A percentile compares a stretch with the other conserved stretches of the same genome.
Conservation (phyloP, 2,888 invertebrate species). For the Papilio protenor region DNA sequence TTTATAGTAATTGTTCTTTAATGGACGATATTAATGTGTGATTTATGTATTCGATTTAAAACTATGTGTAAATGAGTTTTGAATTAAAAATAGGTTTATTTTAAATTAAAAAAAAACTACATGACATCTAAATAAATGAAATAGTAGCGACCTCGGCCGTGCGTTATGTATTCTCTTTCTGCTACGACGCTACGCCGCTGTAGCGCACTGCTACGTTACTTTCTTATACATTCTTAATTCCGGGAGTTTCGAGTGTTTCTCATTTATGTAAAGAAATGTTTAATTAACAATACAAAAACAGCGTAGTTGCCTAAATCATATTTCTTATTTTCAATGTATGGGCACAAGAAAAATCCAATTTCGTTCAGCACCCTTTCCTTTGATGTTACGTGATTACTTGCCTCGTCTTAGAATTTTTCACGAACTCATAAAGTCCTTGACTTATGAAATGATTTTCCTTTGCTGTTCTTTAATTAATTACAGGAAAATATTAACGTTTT, state of each 20-base stretch:
- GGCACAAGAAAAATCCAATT: constrained; percentile 7
- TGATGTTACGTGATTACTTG: constrained; percentile 3
- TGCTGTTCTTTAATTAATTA: constrained; percentile 9
- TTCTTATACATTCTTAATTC: background rate
- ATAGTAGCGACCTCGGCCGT: no score
- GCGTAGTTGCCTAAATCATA: background rate
- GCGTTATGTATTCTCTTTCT: no score
- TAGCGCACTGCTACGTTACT: no score
- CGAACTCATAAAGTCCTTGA: constrained; percentile 3
- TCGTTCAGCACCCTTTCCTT: constrained; percentile 6
- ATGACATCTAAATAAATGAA: no score
- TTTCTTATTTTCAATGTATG: background rate
- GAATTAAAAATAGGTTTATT: no score
- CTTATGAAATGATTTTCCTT: constrained; percentile 2
- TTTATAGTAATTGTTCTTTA: no score
- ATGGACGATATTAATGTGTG: background rate
- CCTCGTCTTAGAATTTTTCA: background rate
- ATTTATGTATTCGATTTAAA: background rate
- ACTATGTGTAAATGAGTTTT: no score
- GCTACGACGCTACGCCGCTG: no score
- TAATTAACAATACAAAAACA: background rate
- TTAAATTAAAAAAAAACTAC: no score
- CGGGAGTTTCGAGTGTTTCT: background rate
- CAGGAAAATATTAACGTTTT: background rate
- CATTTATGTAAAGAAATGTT: background rate